Evolutionary conservation across 2,113 vertebrate genomes (phyloP), one percentile per base, ranked within the genome.

Genomic region (Epinephelus moara): DNA sequence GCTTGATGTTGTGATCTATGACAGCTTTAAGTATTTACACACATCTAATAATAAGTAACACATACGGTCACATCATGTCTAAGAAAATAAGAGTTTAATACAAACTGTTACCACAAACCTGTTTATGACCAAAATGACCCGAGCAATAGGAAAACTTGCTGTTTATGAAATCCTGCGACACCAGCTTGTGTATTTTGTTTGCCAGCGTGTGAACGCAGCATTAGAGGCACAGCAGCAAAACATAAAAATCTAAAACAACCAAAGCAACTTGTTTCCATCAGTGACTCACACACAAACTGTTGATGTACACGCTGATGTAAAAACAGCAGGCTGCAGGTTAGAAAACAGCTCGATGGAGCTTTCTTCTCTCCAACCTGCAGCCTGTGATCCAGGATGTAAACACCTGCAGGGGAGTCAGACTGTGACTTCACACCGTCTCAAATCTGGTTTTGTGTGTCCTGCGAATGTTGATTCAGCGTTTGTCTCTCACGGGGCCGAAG

Each of bases 331-430:
- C 10, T 45, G 60, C 73, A 68, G 82, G 49, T 66, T 37, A 67
- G 72, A 72, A 70, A 66, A 55, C 71, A 67, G 66, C 79, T 75
- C 50, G 11, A 23, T 15, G 68, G 27, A n/a, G 13, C 67, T 21
- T 42, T 50, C 37, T 27, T 42, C 19, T 17, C 52, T 72, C 55
- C 33, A 14, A 27, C 37, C 50, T 40, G 9, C 66, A 50, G 72
- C 3, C 57, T 47, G 55, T 73, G 84, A 86, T 86, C 49, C 49
- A 21, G 70, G 74, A 78, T 53, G 77, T 75, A 81, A 86, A 79
- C 78, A 84, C 56, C 88, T 89, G 84, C 33, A 75, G 81, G 81
- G 33, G 19, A 23, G 59, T 21, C 62, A 52, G 27, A 42, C 52
- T 6, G 57, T 2, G 30, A 69, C 49, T 69, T 68, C 70, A 21